Percentiles rank a stretch among this genome's conserved stretches.
Conservation (phyloP, 2,888 invertebrate genomes). For the Hirtodrosophila histrioides region DNA sequence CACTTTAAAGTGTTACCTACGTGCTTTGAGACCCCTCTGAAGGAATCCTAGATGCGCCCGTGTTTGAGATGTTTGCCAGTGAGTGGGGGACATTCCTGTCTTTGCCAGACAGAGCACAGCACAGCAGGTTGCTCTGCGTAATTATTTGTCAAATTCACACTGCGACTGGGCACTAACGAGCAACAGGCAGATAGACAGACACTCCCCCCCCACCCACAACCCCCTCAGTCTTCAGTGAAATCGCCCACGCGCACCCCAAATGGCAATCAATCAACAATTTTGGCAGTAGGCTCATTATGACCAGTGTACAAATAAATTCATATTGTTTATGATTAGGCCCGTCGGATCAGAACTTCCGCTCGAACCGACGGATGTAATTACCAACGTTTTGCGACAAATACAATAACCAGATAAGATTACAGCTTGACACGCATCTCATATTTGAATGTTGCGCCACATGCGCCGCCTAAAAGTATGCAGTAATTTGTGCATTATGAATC, state of each 20-base stretch:
- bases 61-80: too few relatives aligned
- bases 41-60: too few relatives aligned
- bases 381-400: conserved; percentile 51
- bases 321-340: conserved; percentile 49
- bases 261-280: conserved; percentile 79
- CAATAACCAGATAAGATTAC: conserved; percentile 56
- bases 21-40: too few relatives aligned
- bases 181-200: conserved; percentile 49
- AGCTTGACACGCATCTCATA: conserved; percentile 7
- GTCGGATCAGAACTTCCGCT: conserved; percentile 52
- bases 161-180: conserved; percentile 61
- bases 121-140: conserved; percentile 71
- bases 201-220: not conserved
- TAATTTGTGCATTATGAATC: not conserved
- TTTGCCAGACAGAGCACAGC: conserved; percentile 39
- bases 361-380: conserved; percentile 64
- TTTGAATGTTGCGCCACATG: not conserved
- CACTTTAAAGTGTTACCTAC: too few relatives aligned
- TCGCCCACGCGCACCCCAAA: conserved; percentile 36
- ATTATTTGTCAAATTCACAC: conserved; percentile 81
- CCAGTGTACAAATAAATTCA: conserved; percentile 50
- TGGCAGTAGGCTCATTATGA: conserved; percentile 42
- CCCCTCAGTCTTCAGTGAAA: not conserved
- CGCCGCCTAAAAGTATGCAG: conserved; percentile 67
- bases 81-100: conserved; percentile 28